Conservation (phyloP, 2,113 vertebrate species). For the Archocentrus centrarchus region DNA sequence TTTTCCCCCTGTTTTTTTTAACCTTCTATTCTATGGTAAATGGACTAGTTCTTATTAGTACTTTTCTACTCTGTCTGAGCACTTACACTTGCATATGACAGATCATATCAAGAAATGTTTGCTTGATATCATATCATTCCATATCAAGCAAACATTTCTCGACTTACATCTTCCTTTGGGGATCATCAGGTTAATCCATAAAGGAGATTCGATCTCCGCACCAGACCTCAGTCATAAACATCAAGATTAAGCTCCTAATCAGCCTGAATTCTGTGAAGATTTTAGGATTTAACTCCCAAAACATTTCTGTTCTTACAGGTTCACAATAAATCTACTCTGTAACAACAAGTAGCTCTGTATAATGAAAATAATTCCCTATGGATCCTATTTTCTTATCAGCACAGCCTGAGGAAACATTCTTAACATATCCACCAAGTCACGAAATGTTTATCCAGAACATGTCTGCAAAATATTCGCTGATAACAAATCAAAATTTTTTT, state of each 20-base stretch:
- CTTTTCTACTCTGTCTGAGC: no score
- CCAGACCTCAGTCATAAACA: neutral
- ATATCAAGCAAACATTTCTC: neutral
- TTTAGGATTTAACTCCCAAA: neutral
- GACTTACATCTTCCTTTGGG: neutral
- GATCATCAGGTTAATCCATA: neutral
- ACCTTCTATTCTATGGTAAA: neutral
- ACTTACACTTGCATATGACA: no score
- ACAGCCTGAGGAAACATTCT: neutral
- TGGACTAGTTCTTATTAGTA: no score
- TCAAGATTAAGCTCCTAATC: neutral
- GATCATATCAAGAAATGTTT: no score
- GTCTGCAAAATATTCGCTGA: neutral
- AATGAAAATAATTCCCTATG: neutral
- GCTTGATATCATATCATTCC: no score
- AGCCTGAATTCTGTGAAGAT: neutral
- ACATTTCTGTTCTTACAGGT: neutral
- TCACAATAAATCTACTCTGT: neutral
- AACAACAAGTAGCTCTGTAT: neutral
- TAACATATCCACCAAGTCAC: neutral
- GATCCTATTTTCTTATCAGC: neutral
- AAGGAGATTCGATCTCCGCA: neutral
- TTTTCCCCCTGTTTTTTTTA: constrained; percentile 11
- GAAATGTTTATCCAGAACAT: neutral
- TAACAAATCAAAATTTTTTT: neutral